Conservation (phyloP, 2,113 vertebrate genomes). For the Paradisaea rubra region DNA sequence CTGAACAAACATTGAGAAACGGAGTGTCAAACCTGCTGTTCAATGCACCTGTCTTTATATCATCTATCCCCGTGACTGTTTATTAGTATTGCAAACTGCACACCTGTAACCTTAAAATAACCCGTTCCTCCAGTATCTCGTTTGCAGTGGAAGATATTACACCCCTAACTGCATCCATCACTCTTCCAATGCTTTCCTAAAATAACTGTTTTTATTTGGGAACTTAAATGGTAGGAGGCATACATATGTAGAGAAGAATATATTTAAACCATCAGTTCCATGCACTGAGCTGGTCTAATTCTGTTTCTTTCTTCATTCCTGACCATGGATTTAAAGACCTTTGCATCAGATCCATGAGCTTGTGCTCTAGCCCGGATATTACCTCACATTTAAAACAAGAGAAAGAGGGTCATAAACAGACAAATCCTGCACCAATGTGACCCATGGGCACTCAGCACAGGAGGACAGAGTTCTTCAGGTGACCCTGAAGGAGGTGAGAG, state of each 20-base stretch:
- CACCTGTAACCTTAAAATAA: background rate
- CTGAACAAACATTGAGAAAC: background rate
- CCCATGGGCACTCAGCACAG: background rate
- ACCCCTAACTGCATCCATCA: background rate
- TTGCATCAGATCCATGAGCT: background rate
- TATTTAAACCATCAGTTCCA: slow-evolving; percentile 40
- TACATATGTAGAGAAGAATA: background rate
- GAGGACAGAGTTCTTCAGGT: background rate
- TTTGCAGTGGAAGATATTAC: slow-evolving; percentile 11
- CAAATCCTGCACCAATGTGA: background rate
- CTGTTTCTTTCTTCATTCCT: slow-evolving; percentile 34
- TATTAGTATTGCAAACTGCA: background rate
- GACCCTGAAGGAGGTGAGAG: background rate
- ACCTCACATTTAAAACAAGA: background rate
- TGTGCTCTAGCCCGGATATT: background rate
- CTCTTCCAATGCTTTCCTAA: background rate
- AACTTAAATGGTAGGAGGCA: background rate
- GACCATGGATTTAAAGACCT: background rate
- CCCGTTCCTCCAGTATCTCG: background rate
- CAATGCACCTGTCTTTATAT: background rate
- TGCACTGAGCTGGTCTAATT: background rate
- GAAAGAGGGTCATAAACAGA: background rate
- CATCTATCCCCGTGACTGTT: background rate
- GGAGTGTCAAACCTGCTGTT: background rate
- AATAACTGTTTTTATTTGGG: background rate